Base-by-base conservation (phyloP, 2,797 vertebrate species). In the Sebastolobus altivelis region DNA sequence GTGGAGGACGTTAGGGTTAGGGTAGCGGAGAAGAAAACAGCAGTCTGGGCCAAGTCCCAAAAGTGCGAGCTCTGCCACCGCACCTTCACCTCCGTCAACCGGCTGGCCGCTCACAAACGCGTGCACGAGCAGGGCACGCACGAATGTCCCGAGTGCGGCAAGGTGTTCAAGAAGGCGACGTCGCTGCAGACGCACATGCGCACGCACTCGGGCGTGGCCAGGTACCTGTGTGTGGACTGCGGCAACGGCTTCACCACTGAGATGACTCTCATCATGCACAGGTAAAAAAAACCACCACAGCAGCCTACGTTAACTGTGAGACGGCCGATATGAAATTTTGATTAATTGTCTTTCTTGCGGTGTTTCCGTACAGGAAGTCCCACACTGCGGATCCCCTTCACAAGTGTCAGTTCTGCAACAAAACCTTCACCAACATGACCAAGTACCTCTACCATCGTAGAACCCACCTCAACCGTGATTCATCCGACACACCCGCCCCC, bases 391-490 rank as follows among this genome's bases (percentile, higher is more conserved):
- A 98, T 77, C 97, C 97, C 0, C 82, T 98, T 27, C 97, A 98
- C 86, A 97, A 96, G 85, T 99, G 97, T 87, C 95, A 96, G 75
- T 95, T 95, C 91, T 99, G 97, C 40, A 96, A 96, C 86, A 98
- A 97, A 91, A 97, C 96, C 0, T 98, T 99, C 89, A 97, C 96
- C 94, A 99, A 98, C 87, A 97, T 98, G 97, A 98, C 97, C 80
- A 98, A 99, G 92, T 98, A 97, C 88, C 95, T 99, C 54, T 98
- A 99, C 88, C 97, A 99, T 84, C 96, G 97, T 1, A 96, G 97
- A 10, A 97, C 95, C 4, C 97, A 95, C 62, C 72, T 94, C 80
- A 88, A 90, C 88, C 71, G 84, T 9, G 87, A 94, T 25, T 25
- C 88, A 16, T 43, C 87, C 0, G 72, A 70, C 60, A 49, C 86